phyloP scores from a whole-genome alignment of 2,888 invertebrate species.

The Cephalotes varians region DNA sequence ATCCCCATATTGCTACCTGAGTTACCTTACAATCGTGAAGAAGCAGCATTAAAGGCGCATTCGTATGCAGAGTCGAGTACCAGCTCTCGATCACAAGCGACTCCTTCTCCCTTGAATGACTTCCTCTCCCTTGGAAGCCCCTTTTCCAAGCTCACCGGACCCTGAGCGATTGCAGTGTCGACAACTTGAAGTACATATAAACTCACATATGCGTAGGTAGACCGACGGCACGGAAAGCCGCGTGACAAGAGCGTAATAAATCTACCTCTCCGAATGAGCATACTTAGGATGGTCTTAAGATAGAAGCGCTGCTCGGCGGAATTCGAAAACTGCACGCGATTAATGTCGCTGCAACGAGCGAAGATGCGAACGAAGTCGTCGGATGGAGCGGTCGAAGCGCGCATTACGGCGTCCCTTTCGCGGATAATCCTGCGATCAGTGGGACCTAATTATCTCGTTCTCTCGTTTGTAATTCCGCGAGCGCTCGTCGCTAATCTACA shows the following conservation, averaged over 20 bases:
- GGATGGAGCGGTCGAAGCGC: neutral
- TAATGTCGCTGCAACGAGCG: slow-evolving; percentile 27
- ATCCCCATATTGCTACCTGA: slow-evolving; percentile 43
- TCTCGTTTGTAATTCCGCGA: slow-evolving; percentile 26
- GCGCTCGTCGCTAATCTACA: slow-evolving; percentile 39
- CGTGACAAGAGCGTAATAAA: slow-evolving; percentile 52
- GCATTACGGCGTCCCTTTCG: slow-evolving; percentile 23
- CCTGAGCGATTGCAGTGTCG: slow-evolving; percentile 65
- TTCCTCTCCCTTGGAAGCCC: slow-evolving; percentile 40
- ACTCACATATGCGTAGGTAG: slow-evolving; percentile 38
- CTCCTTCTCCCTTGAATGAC: slow-evolving; percentile 57
- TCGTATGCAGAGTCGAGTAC: slow-evolving; percentile 64
- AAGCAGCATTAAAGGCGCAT: slow-evolving; percentile 57
- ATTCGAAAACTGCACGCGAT: slow-evolving; percentile 41
- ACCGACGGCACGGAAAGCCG: slow-evolving; percentile 9
- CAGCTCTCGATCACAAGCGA: slow-evolving; percentile 56
- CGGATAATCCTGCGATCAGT: slow-evolving; percentile 44
- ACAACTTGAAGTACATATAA: slow-evolving; percentile 45
- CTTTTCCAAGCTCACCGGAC: slow-evolving; percentile 60
- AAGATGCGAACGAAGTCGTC: slow-evolving; percentile 13
- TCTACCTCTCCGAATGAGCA: slow-evolving; percentile 28
- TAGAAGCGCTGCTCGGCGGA: slow-evolving; percentile 8
- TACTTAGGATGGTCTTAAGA: slow-evolving; percentile 25
- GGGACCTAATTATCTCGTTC: slow-evolving; percentile 42
- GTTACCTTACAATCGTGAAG: slow-evolving; percentile 56